Evolutionary conservation across 2,113 vertebrate genomes (phyloP), one percentile per base, ranked within the genome.

Genomic region (Amblyornis subalaris): DNA sequence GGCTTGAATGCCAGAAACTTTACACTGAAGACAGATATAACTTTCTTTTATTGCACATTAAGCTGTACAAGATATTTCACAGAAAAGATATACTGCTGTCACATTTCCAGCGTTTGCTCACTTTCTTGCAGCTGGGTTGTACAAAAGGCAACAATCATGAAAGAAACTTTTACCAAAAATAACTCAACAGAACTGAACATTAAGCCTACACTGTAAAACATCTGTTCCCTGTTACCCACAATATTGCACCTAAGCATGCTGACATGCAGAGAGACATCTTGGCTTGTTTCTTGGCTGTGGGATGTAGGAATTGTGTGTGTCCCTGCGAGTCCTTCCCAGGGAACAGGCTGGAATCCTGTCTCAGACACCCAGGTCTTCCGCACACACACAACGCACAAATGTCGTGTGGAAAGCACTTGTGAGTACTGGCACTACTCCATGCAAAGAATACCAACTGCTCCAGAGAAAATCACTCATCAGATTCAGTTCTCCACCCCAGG

Each of bases 11-110:
- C 97, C 97, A 98, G 97, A 98, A 98, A 98, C 97, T 98, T 97
- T 98, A 98, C 98, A 98, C 97, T 98, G 98, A 98, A 98, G 98
- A 98, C 98, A 98, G 98, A 98, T 98, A 97, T 95, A 98, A 98
- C 97, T 98, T 98, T 98, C 97, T 95, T 98, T 98, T 98, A 98
- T 98, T 98, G 97, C 98, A 98, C 98, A 97, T 98, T 97, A 98
- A 98, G 98, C 98, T 98, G 97, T 98, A 98, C 98, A 98, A 98
- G 98, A 96, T 95, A 98, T 97, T 97, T 98, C 98, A 98, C 98
- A 98, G 91, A 98, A 98, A 97, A 98, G 97, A 98, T 97, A 97
- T 97, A 98, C 97, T 98, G 97, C 96, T 97, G 94, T 98, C 97
- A 98, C 97, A 98, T 97, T 97, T 98, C 97, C 97, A 98, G 97